phyloP scores from a whole-genome alignment of 2,797 vertebrate genomes.

The Pipistrellus pipistrellus region DNA sequence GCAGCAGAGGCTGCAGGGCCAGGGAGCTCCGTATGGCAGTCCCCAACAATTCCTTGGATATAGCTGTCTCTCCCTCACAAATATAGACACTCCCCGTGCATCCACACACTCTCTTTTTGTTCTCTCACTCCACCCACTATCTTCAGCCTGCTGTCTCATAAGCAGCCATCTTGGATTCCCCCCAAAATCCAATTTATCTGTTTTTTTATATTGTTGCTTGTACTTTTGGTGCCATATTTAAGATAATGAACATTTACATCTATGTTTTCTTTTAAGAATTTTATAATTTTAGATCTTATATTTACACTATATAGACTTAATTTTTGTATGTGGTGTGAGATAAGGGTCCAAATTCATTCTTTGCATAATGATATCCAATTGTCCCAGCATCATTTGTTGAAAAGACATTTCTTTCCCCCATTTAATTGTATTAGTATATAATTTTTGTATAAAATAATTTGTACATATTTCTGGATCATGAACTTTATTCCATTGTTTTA shows the following conservation, averaged over 20 bases:
- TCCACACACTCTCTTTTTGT: too few relatives aligned
- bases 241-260: conserved; percentile 1
- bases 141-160: too few relatives aligned
- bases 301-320: background rate
- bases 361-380: background rate
- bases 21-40: too few relatives aligned
- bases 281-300: conserved; percentile 43
- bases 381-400: conserved; percentile 35
- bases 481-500: conserved; percentile 29
- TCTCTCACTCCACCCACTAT: too few relatives aligned
- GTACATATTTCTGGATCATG: conserved; percentile 39
- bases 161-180: too few relatives aligned
- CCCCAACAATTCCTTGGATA: too few relatives aligned
- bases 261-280: conserved; percentile 58
- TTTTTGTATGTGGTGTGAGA: conserved; percentile 26
- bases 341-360: conserved; percentile 20
- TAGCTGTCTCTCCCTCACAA: too few relatives aligned
- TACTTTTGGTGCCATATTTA: conserved; percentile 50
- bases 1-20: too few relatives aligned
- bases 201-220: conserved; percentile 57
- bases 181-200: background rate
- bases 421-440: background rate
- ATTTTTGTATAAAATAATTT: conserved; percentile 32
- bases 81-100: too few relatives aligned
- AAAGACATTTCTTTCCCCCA: conserved; percentile 8